Evolutionary conservation across 2,888 invertebrate species (phyloP).

Genomic region (Andrena minutula): DNA sequence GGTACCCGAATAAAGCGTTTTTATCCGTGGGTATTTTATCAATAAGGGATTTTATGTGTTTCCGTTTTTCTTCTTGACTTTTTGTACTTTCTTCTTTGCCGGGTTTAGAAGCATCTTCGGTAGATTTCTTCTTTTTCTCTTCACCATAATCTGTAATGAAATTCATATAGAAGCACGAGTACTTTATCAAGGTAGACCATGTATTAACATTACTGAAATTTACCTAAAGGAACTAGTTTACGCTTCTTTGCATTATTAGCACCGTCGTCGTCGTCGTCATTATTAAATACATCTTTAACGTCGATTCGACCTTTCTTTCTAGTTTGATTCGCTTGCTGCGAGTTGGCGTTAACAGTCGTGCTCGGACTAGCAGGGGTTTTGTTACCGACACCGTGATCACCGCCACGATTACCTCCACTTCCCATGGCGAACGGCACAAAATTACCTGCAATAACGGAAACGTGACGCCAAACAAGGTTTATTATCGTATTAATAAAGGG

Average conservation of each 20-base stretch:
- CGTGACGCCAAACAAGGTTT: neutral
- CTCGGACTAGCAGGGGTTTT: slow-evolving; percentile 83
- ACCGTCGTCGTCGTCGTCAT: slow-evolving; percentile 91
- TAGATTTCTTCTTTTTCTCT: slow-evolving; percentile 86
- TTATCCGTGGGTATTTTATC: slow-evolving; percentile 99
- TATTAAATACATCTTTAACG: slow-evolving; percentile 94
- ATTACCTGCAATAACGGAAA: slow-evolving; percentile 75
- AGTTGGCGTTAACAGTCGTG: slow-evolving; percentile 69
- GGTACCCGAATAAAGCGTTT: slow-evolving; percentile 97
- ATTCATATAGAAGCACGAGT: neutral
- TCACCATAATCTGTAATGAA: slow-evolving; percentile 87
- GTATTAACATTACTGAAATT: slow-evolving; percentile 41
- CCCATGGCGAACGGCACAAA: slow-evolving; percentile 84
- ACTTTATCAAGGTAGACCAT: neutral
- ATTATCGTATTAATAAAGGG: neutral
- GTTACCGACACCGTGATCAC: slow-evolving; percentile 81
- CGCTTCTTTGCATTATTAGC: slow-evolving; percentile 88
- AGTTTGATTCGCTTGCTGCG: slow-evolving; percentile 81
- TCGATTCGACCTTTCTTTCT: slow-evolving; percentile 90
- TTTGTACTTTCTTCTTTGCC: slow-evolving; percentile 89
- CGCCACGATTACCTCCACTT: slow-evolving; percentile 76
- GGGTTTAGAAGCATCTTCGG: slow-evolving; percentile 84
- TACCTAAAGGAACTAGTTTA: slow-evolving; percentile 92
- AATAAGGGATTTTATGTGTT: slow-evolving; percentile 98
- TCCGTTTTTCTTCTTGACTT: slow-evolving; percentile 97